These are phyloP conservation scores for Drosophila demipolita DNA, from an alignment of 2,888 invertebrate species.

Conservation along the genomic window DNA sequence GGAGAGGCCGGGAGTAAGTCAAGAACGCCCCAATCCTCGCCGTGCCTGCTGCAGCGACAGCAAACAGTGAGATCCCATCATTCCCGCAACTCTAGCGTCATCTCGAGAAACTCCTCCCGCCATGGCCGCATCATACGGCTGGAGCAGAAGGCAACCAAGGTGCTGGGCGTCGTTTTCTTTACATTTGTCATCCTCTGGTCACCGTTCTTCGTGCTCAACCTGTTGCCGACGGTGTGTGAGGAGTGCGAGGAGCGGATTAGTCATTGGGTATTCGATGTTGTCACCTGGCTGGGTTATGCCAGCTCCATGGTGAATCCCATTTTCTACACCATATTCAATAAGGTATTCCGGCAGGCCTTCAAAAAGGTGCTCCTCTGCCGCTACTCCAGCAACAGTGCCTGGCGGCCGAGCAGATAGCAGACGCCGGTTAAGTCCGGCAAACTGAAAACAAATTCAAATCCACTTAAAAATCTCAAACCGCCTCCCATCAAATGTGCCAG, in stretches of 20 bases:
- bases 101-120: slow-evolving; percentile 92
- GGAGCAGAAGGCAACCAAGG: slow-evolving; percentile 98
- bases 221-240: slow-evolving; percentile 93
- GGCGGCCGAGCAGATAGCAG: slow-evolving; percentile 87
- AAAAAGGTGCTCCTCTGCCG: slow-evolving; percentile 93
- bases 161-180: slow-evolving; percentile 96
- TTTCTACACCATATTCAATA: slow-evolving; percentile 98
- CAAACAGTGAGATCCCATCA: slow-evolving; percentile 89
- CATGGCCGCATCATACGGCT: slow-evolving; percentile 93
- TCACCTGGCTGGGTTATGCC: slow-evolving; percentile 96
- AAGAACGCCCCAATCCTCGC: slow-evolving; percentile 86
- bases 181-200: slow-evolving; percentile 98
- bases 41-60: slow-evolving; percentile 86
- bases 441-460: slow-evolving; percentile 30
- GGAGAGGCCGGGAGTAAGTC: slow-evolving; percentile 66
- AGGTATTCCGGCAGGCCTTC: slow-evolving; percentile 96
- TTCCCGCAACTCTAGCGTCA: slow-evolving; percentile 92
- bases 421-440: slow-evolving; percentile 67
- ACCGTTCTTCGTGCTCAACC: slow-evolving; percentile 96
- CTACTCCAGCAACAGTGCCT: slow-evolving; percentile 87
- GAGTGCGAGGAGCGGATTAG: slow-evolving; percentile 91
- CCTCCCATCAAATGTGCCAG: slow-evolving; percentile 62
- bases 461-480: slow-evolving; percentile 42
- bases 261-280: slow-evolving; percentile 93
- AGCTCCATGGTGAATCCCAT: slow-evolving; percentile 98